These are phyloP conservation scores for Sceliomorpha sp. DNA, from an alignment of 2,888 invertebrate species.

Conservation along the genomic window DNA sequence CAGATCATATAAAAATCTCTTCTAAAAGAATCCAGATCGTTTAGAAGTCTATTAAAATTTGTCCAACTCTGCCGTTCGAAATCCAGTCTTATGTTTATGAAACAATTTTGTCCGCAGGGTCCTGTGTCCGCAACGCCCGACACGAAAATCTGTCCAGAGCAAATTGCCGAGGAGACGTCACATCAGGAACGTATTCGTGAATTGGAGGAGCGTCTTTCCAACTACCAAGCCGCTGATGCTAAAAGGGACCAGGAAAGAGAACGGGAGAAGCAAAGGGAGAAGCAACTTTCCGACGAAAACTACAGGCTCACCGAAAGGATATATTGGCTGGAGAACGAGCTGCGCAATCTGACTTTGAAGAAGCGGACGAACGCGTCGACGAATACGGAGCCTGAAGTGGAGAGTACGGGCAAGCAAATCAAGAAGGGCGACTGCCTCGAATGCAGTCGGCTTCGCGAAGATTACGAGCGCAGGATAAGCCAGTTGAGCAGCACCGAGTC, in stretches of 20 bases:
- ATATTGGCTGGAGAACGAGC: constrained; percentile 65
- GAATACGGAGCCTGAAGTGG: constrained; percentile 14
- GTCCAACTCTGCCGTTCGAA: too few relatives aligned
- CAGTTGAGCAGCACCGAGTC: constrained; percentile 49
- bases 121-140: constrained; percentile 45
- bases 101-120: constrained; percentile 20
- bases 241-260: constrained; percentile 46
- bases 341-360: constrained; percentile 29
- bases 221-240: constrained; percentile 57
- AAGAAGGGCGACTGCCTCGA: constrained; percentile 80
- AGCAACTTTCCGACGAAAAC: constrained; percentile 70
- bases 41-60: too few relatives aligned
- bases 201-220: constrained; percentile 63
- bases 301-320: constrained; percentile 66
- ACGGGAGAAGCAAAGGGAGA: constrained; percentile 63
- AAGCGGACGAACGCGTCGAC: constrained; percentile 16
- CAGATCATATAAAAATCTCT: neutral
- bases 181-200: constrained; percentile 66
- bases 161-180: constrained; percentile 39
- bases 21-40: too few relatives aligned
- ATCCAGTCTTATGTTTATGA: too few relatives aligned
- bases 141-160: constrained; percentile 40
- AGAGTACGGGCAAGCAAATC: constrained; percentile 15
- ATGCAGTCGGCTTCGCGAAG: constrained; percentile 82
- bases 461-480: constrained; percentile 77